Conservation (phyloP, 2,113 vertebrate species). For the Notothenia coriiceps region DNA sequence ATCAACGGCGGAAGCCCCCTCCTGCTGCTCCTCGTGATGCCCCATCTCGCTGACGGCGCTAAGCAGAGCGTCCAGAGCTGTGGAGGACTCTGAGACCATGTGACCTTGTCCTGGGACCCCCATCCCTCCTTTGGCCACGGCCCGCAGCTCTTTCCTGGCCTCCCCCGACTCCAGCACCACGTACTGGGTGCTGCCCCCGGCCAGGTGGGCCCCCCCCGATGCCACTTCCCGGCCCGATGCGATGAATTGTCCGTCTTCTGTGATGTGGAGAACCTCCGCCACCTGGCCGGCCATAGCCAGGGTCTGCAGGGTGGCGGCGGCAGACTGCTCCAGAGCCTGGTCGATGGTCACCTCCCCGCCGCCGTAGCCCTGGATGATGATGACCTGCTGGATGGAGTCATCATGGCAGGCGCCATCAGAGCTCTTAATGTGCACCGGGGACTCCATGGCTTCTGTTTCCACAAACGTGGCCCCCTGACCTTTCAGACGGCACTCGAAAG, state of each 20-base stretch:
- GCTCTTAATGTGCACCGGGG: slow-evolving; percentile 60
- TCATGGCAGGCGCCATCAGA: slow-evolving; percentile 74
- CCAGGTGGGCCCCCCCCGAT: slow-evolving; percentile 74
- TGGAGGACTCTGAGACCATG: slow-evolving; percentile 83
- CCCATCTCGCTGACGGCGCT: slow-evolving; percentile 94
- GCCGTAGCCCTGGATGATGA: slow-evolving; percentile 95
- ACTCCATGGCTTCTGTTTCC: slow-evolving; percentile 86
- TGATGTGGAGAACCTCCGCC: slow-evolving; percentile 95
- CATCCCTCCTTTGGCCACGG: slow-evolving; percentile 73
- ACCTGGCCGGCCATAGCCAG: slow-evolving; percentile 95
- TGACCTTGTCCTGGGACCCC: slow-evolving; percentile 71
- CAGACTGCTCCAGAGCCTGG: slow-evolving; percentile 92
- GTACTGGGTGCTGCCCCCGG: slow-evolving; percentile 88
- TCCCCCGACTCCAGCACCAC: slow-evolving; percentile 90
- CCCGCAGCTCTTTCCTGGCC: slow-evolving; percentile 60
- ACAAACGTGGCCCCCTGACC: slow-evolving; percentile 96
- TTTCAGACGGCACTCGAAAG: slow-evolving; percentile 96
- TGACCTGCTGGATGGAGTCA: slow-evolving; percentile 91
- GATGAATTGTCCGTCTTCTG: slow-evolving; percentile 94
- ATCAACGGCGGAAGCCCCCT: slow-evolving; percentile 46
- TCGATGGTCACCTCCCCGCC: slow-evolving; percentile 89
- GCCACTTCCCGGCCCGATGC: slow-evolving; percentile 83
- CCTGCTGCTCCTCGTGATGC: slow-evolving; percentile 76
- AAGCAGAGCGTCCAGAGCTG: slow-evolving; percentile 93
- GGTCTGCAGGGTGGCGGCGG: slow-evolving; percentile 94